Percentiles rank a stretch among this genome's conserved stretches.
phyloP scores from a whole-genome alignment of 2,113 vertebrate genomes.

The Percopsis transmontana region DNA sequence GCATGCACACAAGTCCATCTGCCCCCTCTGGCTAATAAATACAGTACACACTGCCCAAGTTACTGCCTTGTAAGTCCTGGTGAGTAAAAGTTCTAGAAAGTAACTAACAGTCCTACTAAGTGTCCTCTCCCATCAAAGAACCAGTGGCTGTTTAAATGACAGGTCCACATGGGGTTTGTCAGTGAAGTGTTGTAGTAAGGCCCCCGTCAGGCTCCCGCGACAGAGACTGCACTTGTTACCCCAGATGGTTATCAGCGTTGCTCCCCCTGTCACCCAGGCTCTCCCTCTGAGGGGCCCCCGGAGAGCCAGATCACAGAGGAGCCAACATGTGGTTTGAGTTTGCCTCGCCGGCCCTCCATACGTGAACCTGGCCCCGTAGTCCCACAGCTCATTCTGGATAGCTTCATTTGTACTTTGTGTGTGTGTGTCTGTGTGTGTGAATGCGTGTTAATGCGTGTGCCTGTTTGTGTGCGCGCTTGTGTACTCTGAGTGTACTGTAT shows the following conservation, averaged over 20 bases:
- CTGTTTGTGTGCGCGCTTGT: conserved; percentile 29
- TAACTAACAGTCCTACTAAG: no score
- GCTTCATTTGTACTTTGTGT: conserved; percentile 10
- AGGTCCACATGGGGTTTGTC: not conserved
- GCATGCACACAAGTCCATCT: no score
- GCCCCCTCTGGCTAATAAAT: no score
- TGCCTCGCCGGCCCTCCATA: conserved; percentile 51
- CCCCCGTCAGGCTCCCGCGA: conserved; percentile 36
- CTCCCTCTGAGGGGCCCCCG: conserved; percentile 37
- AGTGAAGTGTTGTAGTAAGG: not conserved
- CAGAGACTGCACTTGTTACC: conserved; percentile 58
- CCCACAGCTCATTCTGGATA: conserved; percentile 21
- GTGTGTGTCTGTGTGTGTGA: conserved; percentile 3
- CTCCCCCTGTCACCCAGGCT: not conserved
- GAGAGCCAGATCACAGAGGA: conserved; percentile 55
- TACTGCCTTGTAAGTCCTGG: no score
- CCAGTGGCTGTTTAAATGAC: not conserved
- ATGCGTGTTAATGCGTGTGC: not conserved
- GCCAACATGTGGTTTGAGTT: conserved; percentile 77
- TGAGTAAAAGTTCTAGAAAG: no score
- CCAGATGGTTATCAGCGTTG: conserved; percentile 55
- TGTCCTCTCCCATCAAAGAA: no score
- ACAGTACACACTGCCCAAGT: no score
- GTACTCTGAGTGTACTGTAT: not conserved
- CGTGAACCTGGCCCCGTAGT: conserved; percentile 18